Evolutionary conservation across 2,113 vertebrate species (phyloP), one percentile per base, ranked within the genome.

Genomic region (Varanus komodoensis): DNA sequence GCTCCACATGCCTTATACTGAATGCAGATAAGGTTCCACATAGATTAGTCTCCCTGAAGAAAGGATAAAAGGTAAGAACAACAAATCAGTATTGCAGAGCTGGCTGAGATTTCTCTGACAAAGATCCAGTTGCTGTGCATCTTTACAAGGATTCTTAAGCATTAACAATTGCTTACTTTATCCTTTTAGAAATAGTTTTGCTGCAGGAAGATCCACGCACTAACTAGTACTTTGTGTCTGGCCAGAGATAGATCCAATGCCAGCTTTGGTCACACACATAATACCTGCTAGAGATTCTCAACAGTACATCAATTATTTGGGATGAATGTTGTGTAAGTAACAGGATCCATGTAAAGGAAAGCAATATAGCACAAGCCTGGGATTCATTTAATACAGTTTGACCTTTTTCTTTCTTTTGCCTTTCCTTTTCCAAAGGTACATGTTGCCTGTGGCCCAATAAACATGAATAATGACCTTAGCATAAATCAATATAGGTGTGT

Each of bases 81-180:
- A 92, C 89, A 67, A 91, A 84, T 90, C 90, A 89, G 87, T 79
- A 38, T 57, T 78, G 61, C 84, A 91, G 94, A 81, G 83, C 90
- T 94, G 89, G 89, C 15, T 68, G n/a, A 38, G 25, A 85, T 90
- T 90, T 74, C 44, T 92, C 71, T 82, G 82, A 79, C 92, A 94
- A 92, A 91, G 90, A 93, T 94, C 92, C 89, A 91, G 88, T 64
- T 92, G 91, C 86, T 90, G 86, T 92, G 77, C 57, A 89, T 83
- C 78, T 34, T 79, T 91, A 64, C 7, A 34, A 82, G 12, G 57
- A 32, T 71, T 3, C 29, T 77, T 82, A 78, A 71, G 61, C 27
- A 34, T 61, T 44, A 21, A 91, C 19, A 77, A 32, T 52, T 89
- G 79, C 50, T 78, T 90, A 3, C 87, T 91, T 78, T 54, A 54